These are phyloP conservation scores for Lepidocyrtoides sp. DNA, from an alignment of 2,888 invertebrate species.

Conservation along the genomic window DNA sequence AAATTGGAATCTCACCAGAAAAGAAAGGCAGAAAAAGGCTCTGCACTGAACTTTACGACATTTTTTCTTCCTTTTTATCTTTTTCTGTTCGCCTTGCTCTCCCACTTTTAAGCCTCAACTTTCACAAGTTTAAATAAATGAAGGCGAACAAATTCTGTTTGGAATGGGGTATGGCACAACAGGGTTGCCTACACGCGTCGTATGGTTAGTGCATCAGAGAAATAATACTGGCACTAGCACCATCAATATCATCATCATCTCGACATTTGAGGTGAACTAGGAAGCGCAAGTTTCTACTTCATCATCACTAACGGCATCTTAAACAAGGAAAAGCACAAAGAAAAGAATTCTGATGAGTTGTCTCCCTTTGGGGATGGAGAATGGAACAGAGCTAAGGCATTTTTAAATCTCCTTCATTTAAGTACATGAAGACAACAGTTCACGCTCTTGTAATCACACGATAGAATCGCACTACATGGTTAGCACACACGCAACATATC, in stretches of 20 bases:
- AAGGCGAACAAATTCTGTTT: background rate
- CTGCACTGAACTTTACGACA: background rate
- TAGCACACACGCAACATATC: background rate
- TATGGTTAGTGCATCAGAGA: too few species aligned
- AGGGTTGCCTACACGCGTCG: too few species aligned
- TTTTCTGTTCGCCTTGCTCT: too few species aligned
- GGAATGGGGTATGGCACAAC: background rate
- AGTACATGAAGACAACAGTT: too few species aligned
- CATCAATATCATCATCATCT: too few species aligned
- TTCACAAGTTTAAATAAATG: constrained; percentile 5
- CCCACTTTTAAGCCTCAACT: background rate
- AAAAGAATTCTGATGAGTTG: background rate
- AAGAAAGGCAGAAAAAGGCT: too few species aligned
- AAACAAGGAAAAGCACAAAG: background rate
- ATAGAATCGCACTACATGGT: background rate
- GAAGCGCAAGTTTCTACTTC: background rate
- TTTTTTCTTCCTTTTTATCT: background rate
- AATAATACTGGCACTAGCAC: too few species aligned
- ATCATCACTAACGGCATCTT: background rate
- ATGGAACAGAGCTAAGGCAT: background rate
- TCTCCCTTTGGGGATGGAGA: background rate
- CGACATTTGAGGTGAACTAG: too few species aligned
- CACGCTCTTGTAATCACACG: constrained; percentile 1
- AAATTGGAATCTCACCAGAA: constrained; percentile 32
- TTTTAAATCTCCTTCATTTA: background rate